Conservation (phyloP, 2,113 vertebrate genomes). For the Acanthisitta chloris region DNA sequence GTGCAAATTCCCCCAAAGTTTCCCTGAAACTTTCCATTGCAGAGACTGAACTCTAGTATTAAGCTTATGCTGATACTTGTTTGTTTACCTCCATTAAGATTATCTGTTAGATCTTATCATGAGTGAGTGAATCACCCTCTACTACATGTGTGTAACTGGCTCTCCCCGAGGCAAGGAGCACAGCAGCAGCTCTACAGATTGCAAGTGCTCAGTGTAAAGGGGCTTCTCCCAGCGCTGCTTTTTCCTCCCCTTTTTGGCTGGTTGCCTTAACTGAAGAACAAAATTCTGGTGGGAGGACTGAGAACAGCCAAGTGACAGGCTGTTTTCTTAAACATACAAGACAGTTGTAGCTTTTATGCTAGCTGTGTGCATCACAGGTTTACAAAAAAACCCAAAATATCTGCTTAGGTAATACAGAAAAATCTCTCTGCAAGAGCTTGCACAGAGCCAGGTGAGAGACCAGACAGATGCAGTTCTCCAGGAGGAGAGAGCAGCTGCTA, state of each 20-base stretch:
- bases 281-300: background rate
- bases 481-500: background rate
- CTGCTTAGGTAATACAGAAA: background rate
- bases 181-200: background rate
- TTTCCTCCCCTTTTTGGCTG: background rate
- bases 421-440: background rate
- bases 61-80: background rate
- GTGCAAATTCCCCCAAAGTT: constrained; percentile 30
- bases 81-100: constrained; percentile 4
- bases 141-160: background rate
- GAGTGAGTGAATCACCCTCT: background rate
- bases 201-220: background rate
- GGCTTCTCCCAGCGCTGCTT: background rate
- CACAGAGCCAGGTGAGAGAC: too few species aligned
- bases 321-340: background rate
- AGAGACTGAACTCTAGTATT: background rate
- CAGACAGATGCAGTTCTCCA: too few species aligned
- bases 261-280: background rate
- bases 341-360: background rate
- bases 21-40: constrained; percentile 20
- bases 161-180: background rate
- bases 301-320: background rate
- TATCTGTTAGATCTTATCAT: background rate
- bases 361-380: background rate
- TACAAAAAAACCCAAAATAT: background rate